Conservation (phyloP, 92 coral and sea anemone genomes). For the Porites rus region DNA sequence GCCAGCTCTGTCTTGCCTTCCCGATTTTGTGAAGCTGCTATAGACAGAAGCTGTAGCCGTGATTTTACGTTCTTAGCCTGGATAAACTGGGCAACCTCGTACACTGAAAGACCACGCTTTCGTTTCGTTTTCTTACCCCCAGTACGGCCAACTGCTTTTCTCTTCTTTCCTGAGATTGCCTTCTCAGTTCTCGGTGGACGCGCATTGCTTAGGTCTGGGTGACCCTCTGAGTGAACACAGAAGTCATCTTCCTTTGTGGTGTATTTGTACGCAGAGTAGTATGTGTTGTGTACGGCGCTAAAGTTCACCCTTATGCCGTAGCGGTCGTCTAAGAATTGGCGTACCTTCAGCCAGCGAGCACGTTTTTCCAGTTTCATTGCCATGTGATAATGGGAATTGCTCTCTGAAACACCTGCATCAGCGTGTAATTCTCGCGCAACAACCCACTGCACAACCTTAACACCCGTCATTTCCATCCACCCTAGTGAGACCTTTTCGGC, state of each 20-base stretch:
- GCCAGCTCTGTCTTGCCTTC: no score
- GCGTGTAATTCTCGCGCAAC: no score
- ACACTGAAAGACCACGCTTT: conserved; percentile 18
- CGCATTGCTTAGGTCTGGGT: conserved; percentile 24
- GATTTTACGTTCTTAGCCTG: conserved; percentile 34
- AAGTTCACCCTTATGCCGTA: conserved; percentile 25
- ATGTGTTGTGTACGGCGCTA: conserved; percentile 31
- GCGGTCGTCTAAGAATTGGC: background rate
- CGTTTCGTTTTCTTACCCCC: background rate
- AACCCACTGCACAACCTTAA: no score
- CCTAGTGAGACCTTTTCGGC: no score
- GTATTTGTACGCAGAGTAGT: conserved; percentile 34
- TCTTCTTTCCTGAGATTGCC: conserved; percentile 18
- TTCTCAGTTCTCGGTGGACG: conserved; percentile 31
- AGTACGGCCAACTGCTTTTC: background rate
- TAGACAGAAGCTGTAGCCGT: no score
- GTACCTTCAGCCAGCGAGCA: no score
- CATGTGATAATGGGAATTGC: no score
- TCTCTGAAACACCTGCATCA: no score
- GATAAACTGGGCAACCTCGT: conserved; percentile 52
- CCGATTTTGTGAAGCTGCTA: no score
- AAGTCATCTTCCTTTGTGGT: conserved; percentile 24
- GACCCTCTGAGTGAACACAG: background rate
- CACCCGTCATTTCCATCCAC: no score
- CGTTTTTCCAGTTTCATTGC: no score